Evolutionary conservation across 2,888 invertebrate genomes (phyloP).

Genomic region (Macrosiphum euphorbiae): DNA sequence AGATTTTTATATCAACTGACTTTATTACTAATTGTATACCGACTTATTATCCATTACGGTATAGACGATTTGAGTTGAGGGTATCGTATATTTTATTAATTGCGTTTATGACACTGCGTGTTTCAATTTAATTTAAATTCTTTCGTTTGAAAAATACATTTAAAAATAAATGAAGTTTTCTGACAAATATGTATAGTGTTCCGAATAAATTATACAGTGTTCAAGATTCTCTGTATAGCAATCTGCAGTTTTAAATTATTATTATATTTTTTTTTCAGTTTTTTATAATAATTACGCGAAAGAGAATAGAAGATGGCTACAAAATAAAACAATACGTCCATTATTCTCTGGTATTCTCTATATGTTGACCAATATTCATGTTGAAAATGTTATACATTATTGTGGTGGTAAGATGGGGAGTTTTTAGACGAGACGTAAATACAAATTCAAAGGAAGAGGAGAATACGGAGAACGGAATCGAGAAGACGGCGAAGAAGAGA

Average conservation of each 20-base stretch:
- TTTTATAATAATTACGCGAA: not conserved
- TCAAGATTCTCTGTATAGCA: not conserved
- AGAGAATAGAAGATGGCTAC: not conserved
- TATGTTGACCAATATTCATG: conserved; percentile 4
- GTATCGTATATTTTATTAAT: not conserved
- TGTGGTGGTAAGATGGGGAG: not conserved
- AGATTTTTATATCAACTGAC: not conserved
- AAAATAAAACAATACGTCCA: not conserved
- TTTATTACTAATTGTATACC: not conserved
- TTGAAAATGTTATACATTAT: not conserved
- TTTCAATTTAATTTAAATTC: not conserved
- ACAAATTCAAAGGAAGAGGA: not conserved
- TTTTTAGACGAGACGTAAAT: conserved; percentile 30
- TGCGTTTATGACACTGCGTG: not conserved
- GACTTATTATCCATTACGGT: not conserved
- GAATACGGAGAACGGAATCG: not conserved
- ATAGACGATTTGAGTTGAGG: not conserved
- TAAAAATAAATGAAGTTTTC: not conserved
- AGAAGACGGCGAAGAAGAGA: conserved; percentile 19
- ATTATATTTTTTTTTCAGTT: not conserved
- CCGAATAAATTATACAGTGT: not conserved
- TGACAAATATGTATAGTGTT: not conserved
- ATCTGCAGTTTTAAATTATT: not conserved
- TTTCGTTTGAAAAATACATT: not conserved
- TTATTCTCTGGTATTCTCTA: not conserved